Percentiles rank a stretch among this genome's conserved stretches.
phyloP scores from a whole-genome alignment of 2,888 invertebrate genomes.

The Standfussiana lucernea region DNA sequence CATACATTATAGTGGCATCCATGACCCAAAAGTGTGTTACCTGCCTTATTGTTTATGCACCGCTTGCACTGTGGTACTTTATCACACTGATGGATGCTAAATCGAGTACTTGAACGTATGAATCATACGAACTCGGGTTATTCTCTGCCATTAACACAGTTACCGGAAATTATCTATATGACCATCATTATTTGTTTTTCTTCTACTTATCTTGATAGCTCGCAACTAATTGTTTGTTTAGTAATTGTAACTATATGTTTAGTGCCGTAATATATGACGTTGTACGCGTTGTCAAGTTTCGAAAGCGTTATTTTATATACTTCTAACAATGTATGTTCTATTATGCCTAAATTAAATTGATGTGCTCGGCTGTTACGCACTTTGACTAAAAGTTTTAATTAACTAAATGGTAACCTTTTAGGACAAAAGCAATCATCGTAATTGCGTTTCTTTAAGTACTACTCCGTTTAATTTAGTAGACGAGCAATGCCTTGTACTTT shows the following conservation, averaged over 20 bases:
- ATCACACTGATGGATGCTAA: constrained; percentile 40
- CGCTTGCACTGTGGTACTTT: constrained; percentile 38
- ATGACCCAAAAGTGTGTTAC: constrained; percentile 4
- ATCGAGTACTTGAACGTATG: constrained; percentile 38
- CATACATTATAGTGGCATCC: background rate
- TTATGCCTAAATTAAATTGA: constrained; percentile 26
- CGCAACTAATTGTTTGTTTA: constrained; percentile 28
- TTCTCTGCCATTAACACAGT: constrained; percentile 40
- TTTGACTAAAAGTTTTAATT: constrained; percentile 40
- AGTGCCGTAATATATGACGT: background rate
- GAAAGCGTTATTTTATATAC: background rate
- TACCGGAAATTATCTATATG: constrained; percentile 31
- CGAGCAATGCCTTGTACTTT: constrained; percentile 11
- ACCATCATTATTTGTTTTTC: constrained; percentile 24
- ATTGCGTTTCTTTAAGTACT: constrained; percentile 36
- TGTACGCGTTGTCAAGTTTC: background rate
- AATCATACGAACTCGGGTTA: constrained; percentile 46
- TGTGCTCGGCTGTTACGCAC: constrained; percentile 10
- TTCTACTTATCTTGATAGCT: constrained; percentile 25
- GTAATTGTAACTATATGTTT: constrained; percentile 12
- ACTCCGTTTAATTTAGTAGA: constrained; percentile 23
- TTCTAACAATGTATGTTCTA: background rate
- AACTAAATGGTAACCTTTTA: constrained; percentile 43
- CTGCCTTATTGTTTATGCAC: constrained; percentile 36
- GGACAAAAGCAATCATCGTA: constrained; percentile 28